Base-by-base conservation (phyloP, 2,888 invertebrate species). In the Diplolepis rosae region DNA sequence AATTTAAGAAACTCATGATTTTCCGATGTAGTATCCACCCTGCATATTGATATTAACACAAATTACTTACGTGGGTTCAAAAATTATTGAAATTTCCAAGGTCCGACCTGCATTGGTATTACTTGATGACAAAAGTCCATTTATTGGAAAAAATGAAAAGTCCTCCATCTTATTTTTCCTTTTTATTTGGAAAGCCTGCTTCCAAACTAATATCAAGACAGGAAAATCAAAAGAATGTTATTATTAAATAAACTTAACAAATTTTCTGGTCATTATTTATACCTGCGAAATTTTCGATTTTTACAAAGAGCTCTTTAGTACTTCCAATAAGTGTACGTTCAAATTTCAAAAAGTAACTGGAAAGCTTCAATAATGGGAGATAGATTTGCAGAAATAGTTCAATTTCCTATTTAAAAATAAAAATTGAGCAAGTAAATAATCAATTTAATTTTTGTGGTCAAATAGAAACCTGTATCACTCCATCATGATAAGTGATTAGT, bases 151-250 rank as follows among this genome's bases (percentile, higher is more conserved):
- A 11, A 54, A 11, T 54, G 15, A 18, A 32, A 54, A 24, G 45
- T 48, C 45, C 13, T 15, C 11, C 35, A n/a, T 51, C 39, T 66
- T 15, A 42, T 45, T 68, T 48, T 13, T 18, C 9, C 4, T 35
- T 35, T 52, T 27, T 51, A 9, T 68, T 65, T 65, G 22, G 35
- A 24, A 69, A 68, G 42, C 15, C 32, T 70, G 27, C 50, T 50
- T 28, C 54, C 54, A 32, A 66, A 39, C 35, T 28, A 69, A n/a
- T 70, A 45, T 30, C 1, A 9, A 1, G 11, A 54, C 22, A 52
- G 5, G 11, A 1, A 28, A 30, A 54, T 15, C 15, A 18, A 45
- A 22, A 6, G 15, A 18, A 45, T 9, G 7, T 18, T 18, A 18
- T 45, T 18, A 18, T 9, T 2, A 45, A 18, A 18, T 15, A 9